Base-by-base conservation (phyloP, 2,888 invertebrate genomes). In the Rhamnusium bicolor region DNA sequence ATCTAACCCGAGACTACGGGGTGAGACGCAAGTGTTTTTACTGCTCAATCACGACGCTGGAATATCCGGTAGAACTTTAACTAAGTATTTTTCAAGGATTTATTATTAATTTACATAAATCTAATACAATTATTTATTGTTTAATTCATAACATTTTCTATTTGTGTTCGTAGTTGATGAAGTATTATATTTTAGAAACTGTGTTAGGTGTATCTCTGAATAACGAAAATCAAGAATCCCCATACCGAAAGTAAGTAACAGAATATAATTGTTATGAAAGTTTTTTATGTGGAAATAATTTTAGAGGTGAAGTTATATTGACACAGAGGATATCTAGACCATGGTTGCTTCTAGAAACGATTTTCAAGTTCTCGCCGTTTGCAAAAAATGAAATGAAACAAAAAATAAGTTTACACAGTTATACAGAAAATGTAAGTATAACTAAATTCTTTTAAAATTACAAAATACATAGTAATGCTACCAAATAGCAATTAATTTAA, bases 331-430 rank as follows among this genome's bases (percentile, higher is more conserved):
- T 91, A 12, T 78, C 87, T 0, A 89, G 88, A 47, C 92, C 92
- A 0, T 92, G 92, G 92, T 83, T 92, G 6, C 82, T 92, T 7
- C 82, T 91, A 8, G 90, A 91, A 72, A 89, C 87, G 76, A 83
- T 92, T 73, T 92, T 91, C 81, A 88, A 88, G 71, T 85, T 90
- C 78, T 91, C 92, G 0, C 87, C 88, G 46, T 82, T 86, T 49
- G 91, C 91, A 8, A 86, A 85, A 19, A 86, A 86, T 4, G 92
- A 92, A 83, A 78, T 89, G 46, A 84, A 88, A 46, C 92, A 92
- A 75, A 90, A 89, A 80, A 84, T 86, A 27, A 87, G 86, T 10
- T 84, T 91, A 1, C 85, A 89, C 60, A 85, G 87, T 7, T 91
- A 89, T 71, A 89, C 90, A 0, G 87, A 87, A 60, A 85, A 89